Base-by-base conservation (phyloP, 2,113 vertebrate species). In the Ophthalmolycus amberensis region DNA sequence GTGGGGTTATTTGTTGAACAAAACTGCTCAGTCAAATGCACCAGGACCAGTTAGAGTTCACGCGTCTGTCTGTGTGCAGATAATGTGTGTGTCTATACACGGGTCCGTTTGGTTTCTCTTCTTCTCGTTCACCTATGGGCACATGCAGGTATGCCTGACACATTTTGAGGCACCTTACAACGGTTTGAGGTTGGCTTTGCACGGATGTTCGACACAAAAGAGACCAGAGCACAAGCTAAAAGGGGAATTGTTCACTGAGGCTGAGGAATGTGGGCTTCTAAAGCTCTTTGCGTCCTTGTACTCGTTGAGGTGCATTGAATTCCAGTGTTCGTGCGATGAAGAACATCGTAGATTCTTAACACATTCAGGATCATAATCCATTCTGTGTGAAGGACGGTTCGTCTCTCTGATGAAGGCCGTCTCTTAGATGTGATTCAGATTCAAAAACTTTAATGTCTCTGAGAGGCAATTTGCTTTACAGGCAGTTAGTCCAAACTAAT, bases 1-100 rank as follows among this genome's bases (percentile, higher is more conserved):
- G 70, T 89, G 82, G 81, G 75, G 58, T 93, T 90, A 80, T 90
- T 91, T 90, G 83, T 84, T 16, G 76, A 90, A 83, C 84, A 89
- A 90, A 90, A 86, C 86, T 73, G 87, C 84, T 63, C n/a, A 74
- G 64, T 70, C 44, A 32, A 71, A 88, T 75, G 42, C 79, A 79
- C 56, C 67, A 60, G 86, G 77, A 68, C 50, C 50, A 52, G 18
- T 22, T 9, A 38, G 68, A 73, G 67, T 88, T 78, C 79, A 80
- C 25, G 48, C 77, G 85, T 64, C 65, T 74, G 74, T 62, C 71
- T 79, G 70, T 42, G 75, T 34, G 71, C 48, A 75, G 42, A 38
- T 20, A 38, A 9, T 71, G 44, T 32, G 6, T 66, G 60, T 66
- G 50, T 44, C 18, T 27, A 38, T 29, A 3, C 29, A 3, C 29